These are phyloP conservation scores for Halcyon malimbica DNA, from an alignment of 2,113 vertebrate genomes.

Conservation along the genomic window DNA sequence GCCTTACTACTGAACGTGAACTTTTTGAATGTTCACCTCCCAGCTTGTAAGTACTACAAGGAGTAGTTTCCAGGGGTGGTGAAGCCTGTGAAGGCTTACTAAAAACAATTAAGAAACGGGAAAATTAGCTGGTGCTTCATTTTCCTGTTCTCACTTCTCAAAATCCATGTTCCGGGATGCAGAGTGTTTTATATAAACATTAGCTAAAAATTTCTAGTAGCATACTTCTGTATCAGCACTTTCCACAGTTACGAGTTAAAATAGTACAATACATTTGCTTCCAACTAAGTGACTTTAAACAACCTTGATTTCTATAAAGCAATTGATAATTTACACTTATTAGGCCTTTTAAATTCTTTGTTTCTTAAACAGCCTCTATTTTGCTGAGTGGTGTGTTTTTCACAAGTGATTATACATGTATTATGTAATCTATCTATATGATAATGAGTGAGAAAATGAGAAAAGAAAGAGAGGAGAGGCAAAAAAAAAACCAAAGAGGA, in stretches of 20 bases:
- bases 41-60: not conserved
- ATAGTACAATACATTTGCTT: not conserved
- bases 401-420: not conserved
- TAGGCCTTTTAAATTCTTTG: not conserved
- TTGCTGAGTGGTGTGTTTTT: not conserved
- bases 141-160: not conserved
- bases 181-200: not conserved
- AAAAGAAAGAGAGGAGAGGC: too few relatives aligned
- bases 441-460: too few relatives aligned
- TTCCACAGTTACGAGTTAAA: not conserved
- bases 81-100: not conserved
- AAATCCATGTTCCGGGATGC: not conserved
- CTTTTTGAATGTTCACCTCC: rapidly evolving
- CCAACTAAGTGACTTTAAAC: not conserved
- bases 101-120: not conserved
- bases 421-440: too few relatives aligned
- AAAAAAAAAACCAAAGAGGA: too few relatives aligned
- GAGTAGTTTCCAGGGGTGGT: not conserved
- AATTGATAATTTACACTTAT: not conserved
- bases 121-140: not conserved
- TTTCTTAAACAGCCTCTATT: not conserved
- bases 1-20: not conserved
- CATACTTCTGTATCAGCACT: not conserved
- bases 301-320: not conserved
- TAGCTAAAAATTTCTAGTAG: not conserved